phyloP scores from a whole-genome alignment of 2,888 invertebrate genomes.

The Drosophila rellima region DNA sequence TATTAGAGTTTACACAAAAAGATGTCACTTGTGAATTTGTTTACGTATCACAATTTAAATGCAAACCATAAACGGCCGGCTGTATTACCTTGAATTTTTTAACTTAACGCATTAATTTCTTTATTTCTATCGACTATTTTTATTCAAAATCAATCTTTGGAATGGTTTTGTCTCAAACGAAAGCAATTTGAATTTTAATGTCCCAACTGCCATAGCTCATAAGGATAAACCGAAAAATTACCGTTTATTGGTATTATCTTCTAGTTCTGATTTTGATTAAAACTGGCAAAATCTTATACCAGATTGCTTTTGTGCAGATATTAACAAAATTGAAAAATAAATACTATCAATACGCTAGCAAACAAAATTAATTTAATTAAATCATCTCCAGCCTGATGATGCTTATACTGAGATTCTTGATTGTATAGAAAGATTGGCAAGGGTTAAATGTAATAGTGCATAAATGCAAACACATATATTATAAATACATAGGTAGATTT shows the following conservation, averaged over 20 bases:
- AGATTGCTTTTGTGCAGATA: background rate
- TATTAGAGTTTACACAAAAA: background rate
- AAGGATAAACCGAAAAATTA: too few species aligned
- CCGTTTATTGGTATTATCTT: too few species aligned
- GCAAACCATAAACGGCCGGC: background rate
- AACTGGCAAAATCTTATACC: background rate
- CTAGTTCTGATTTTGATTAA: background rate
- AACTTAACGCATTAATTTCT: too few species aligned
- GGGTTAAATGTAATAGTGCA: background rate
- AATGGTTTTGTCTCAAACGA: background rate
- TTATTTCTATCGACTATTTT: too few species aligned
- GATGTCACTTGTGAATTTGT: background rate
- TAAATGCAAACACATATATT: constrained; percentile 13
- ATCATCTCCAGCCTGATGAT: background rate
- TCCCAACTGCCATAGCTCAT: too few species aligned
- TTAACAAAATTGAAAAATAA: background rate
- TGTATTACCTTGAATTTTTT: too few species aligned
- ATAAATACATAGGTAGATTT: constrained; percentile 14
- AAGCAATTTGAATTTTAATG: too few species aligned
- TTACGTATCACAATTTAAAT: constrained; percentile 6
- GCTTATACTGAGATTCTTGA: too few species aligned
- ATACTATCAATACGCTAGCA: too few species aligned
- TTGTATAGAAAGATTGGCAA: constrained; percentile 1
- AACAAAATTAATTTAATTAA: too few species aligned
- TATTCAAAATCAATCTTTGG: background rate